phyloP scores from a whole-genome alignment of 2,113 vertebrate genomes.

The Ornithorhynchus anatinus region DNA sequence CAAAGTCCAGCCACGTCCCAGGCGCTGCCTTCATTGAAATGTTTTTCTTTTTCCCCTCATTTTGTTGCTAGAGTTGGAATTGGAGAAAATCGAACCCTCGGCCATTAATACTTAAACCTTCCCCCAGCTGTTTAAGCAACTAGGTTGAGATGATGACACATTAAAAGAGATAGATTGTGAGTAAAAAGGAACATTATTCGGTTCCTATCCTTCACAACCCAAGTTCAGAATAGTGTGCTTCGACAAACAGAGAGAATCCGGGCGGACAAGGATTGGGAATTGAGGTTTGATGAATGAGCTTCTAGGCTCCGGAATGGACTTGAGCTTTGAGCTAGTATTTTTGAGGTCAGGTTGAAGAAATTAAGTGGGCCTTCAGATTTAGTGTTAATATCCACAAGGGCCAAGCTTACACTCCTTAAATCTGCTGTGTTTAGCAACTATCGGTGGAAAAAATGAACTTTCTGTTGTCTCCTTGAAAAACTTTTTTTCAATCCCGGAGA shows the following conservation, averaged over 20 bases:
- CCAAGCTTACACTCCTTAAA: conserved; percentile 42
- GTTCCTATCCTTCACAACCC: conserved; percentile 18
- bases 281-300: background rate
- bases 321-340: conserved; percentile 9
- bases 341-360: conserved; percentile 35
- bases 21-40: background rate
- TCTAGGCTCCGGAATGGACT: background rate
- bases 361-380: conserved; percentile 17
- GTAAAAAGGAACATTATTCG: conserved; percentile 3
- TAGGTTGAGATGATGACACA: background rate
- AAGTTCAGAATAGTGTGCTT: background rate
- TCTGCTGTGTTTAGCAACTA: conserved; percentile 37
- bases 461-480: conserved; percentile 20
- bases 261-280: background rate
- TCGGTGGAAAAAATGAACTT: conserved; percentile 46
- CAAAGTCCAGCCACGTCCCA: background rate
- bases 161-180: conserved; percentile 14
- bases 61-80: conserved; percentile 7
- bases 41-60: background rate
- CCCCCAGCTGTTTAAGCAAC: conserved; percentile 34
- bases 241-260: conserved; percentile 33
- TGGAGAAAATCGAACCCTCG: background rate
- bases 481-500: conserved; percentile 26
- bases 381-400: conserved; percentile 10
- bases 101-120: conserved; percentile 15